Percentiles rank a stretch among this genome's conserved stretches.
Evolutionary conservation across 1,140 invertebrate species (phyloP).

Genomic region (Drosophila carrolli): DNA sequence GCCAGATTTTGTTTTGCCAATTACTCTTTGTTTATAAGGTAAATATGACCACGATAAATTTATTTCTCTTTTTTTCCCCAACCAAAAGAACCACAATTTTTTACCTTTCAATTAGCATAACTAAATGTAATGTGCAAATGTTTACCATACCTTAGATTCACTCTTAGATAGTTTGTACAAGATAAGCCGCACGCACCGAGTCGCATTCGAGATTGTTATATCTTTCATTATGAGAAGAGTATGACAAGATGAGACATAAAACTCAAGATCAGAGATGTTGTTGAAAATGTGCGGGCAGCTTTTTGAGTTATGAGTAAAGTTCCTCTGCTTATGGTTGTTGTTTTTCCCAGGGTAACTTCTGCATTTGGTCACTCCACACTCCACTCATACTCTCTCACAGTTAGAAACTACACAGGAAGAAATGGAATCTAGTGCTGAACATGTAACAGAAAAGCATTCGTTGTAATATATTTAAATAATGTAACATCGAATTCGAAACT

Average conservation of each 20-base stretch:
- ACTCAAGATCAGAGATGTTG: slow-evolving; percentile 73
- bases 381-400: background rate
- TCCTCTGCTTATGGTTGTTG: slow-evolving; percentile 25
- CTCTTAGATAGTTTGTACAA: slow-evolving; percentile 9
- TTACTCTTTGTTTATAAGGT: background rate
- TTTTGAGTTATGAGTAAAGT: slow-evolving; percentile 23
- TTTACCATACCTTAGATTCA: slow-evolving; percentile 14
- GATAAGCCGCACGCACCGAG: slow-evolving; percentile 27
- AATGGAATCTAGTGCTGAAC: no score
- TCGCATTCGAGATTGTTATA: background rate
- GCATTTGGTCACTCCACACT: slow-evolving; percentile 60
- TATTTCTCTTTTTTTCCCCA: background rate
- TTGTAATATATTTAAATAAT: no score
- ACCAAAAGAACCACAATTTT: background rate
- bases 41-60: background rate
- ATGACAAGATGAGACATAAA: slow-evolving; percentile 15
- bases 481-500: no score
- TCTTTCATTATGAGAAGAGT: slow-evolving; percentile 16
- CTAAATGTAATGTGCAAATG: slow-evolving; percentile 22
- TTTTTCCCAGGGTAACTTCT: slow-evolving; percentile 43
- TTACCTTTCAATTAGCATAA: slow-evolving; percentile 29
- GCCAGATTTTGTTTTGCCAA: background rate
- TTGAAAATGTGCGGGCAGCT: slow-evolving; percentile 78
- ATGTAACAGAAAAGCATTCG: no score
- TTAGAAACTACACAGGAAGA: background rate